phyloP scores from a whole-genome alignment of 2,888 invertebrate species.

The Metalampra italica region DNA sequence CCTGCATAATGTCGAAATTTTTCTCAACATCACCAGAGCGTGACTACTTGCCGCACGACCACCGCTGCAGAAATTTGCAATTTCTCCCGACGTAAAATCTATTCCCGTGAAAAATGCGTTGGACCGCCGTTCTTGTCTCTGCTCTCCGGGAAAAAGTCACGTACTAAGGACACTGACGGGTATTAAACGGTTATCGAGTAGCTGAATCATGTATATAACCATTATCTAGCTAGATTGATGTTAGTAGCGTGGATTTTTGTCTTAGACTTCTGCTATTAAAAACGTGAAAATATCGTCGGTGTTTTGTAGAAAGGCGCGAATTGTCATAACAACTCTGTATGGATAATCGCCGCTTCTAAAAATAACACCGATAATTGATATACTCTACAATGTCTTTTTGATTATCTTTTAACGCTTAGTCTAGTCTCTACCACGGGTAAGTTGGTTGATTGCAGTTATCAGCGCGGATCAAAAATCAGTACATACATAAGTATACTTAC shows the following conservation, averaged over 20 bases:
- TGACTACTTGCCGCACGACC: slow-evolving; percentile 35
- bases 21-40: slow-evolving; percentile 32
- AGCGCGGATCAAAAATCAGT: too few species aligned
- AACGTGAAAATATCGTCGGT: too few species aligned
- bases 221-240: slow-evolving; percentile 9
- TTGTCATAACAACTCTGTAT: too few species aligned
- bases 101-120: slow-evolving; percentile 55
- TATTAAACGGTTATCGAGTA: slow-evolving; percentile 45
- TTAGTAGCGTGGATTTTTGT: not conserved
- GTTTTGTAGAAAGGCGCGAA: too few species aligned
- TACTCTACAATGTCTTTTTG: too few species aligned
- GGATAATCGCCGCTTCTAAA: too few species aligned
- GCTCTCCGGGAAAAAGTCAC: slow-evolving; percentile 47
- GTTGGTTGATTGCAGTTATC: too few species aligned
- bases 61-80: slow-evolving; percentile 55
- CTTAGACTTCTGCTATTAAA: not conserved
- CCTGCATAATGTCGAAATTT: slow-evolving; percentile 24
- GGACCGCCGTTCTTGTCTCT: slow-evolving; percentile 36
- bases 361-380: too few species aligned
- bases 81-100: slow-evolving; percentile 51
- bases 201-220: slow-evolving; percentile 19
- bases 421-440: too few species aligned
- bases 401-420: too few species aligned
- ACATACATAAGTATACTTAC: too few species aligned
- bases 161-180: slow-evolving; percentile 51